Evolutionary conservation across 2,797 vertebrate genomes (phyloP).

Genomic region (Morelia viridis): DNA sequence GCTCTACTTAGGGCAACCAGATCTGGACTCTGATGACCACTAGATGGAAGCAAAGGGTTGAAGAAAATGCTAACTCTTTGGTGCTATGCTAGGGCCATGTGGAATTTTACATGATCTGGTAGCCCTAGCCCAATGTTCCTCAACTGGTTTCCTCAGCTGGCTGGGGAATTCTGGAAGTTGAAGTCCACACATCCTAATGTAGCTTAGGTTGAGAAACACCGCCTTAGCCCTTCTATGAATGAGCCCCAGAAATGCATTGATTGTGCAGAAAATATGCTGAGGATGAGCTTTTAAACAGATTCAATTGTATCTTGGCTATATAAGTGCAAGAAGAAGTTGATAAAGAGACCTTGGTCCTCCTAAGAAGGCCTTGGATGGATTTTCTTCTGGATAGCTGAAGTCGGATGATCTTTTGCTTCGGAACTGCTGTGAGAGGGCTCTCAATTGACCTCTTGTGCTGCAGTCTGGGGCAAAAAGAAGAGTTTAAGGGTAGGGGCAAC

Average conservation of each 20-base stretch:
- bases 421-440: constrained; percentile 67
- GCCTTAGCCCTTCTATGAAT: neutral
- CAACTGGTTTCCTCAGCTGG: neutral
- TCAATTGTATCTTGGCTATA: neutral
- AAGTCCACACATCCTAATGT: neutral
- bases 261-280: neutral
- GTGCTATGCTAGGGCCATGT: neutral
- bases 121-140: neutral
- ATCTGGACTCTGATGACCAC: too few species aligned
- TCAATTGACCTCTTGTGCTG: constrained; percentile 60
- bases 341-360: constrained; percentile 49
- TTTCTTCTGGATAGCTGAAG: constrained; percentile 73
- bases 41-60: neutral
- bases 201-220: neutral
- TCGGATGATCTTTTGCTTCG: constrained; percentile 66
- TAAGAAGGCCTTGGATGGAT: constrained; percentile 47
- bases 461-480: constrained; percentile 61
- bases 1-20: neutral
- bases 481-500: neutral
- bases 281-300: neutral
- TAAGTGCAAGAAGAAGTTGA: neutral
- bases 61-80: neutral
- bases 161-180: neutral
- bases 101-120: neutral
- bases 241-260: neutral